Base-by-base conservation (phyloP, 2,113 vertebrate species). In the Hiodon alosoides region DNA sequence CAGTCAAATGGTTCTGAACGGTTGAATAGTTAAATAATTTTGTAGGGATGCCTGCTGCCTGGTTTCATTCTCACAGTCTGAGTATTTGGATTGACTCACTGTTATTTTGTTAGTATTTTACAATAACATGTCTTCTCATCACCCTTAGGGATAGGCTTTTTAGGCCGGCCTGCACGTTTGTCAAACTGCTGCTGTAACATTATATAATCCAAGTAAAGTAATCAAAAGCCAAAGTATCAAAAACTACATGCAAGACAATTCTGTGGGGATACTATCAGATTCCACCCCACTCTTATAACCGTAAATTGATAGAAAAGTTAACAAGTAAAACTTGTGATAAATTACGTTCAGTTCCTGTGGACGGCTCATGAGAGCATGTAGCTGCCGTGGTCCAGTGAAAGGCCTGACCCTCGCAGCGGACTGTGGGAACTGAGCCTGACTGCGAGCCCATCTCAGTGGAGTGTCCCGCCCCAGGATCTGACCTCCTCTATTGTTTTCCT, bases 311-410 rank as follows among this genome's bases (percentile, higher is more conserved):
- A 54, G 16, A 74, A 61, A 55, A 47, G 11, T 7, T 67, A 67
- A 55, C 16, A 10, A 67, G 62, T 8, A 17, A 67, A 31, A 57
- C 52, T 74, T n/a, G 50, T 55, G 54, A 74, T 67, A 57, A 67
- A 67, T 58, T 53, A 55, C 11, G 13, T 75, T 67, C 59, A 67
- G 68, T 57, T 67, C 64, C 31, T 17, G 14, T 68, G 54, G 59
- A 58, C 46, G 7, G 51, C 65, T 54, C 53, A 4, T 16, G 67
- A 48, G 31, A 59, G 10, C 13, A 10, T 59, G 65, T 11, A 67
- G 65, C 31, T 48, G 72, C 65, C 67, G 2, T 57, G 65, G 62
- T 53, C 73, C 65, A 59, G 54, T 68, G 58, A 59, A 68, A 64
- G 65, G 66, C 65, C 31, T 4, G 13, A 73, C n/a, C 31, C 70